Evolutionary conservation across 2,888 invertebrate species (phyloP).

Genomic region (Timema podura): DNA sequence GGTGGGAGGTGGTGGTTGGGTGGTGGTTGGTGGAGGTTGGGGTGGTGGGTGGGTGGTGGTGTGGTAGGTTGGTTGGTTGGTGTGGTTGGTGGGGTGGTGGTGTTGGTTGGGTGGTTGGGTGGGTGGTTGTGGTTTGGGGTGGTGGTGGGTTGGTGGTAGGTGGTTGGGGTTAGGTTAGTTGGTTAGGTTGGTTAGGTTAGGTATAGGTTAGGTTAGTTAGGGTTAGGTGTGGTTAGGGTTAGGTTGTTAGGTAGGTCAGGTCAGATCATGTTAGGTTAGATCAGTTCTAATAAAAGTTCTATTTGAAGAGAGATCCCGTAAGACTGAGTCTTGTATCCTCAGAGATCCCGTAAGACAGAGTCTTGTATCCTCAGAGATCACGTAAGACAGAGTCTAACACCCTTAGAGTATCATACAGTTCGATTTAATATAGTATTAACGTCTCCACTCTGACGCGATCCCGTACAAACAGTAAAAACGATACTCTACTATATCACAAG

Average conservation of each 20-base stretch:
- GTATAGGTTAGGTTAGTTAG: conserved; percentile 31
- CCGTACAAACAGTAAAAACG: no score
- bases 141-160: conserved; percentile 23
- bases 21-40: conserved; percentile 29
- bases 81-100: conserved; percentile 27
- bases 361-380: no score
- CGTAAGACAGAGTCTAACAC: no score
- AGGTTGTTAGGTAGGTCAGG: conserved; percentile 31
- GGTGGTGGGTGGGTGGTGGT: conserved; percentile 23
- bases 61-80: conserved; percentile 29
- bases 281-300: no score
- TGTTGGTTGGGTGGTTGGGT: conserved; percentile 19
- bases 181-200: conserved; percentile 30
- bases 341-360: no score
- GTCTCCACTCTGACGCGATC: no score
- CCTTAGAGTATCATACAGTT: no score
- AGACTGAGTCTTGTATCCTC: no score
- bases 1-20: conserved; percentile 34
- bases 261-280: conserved; percentile 32
- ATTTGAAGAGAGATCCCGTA: no score
- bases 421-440: no score
- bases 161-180: conserved; percentile 31
- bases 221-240: conserved; percentile 31
- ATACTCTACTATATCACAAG: no score
- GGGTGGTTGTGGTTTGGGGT: conserved; percentile 31